Percentiles rank a stretch among this genome's conserved stretches.
phyloP scores from a whole-genome alignment of 2,888 invertebrate species.

The Beris morrisii region DNA sequence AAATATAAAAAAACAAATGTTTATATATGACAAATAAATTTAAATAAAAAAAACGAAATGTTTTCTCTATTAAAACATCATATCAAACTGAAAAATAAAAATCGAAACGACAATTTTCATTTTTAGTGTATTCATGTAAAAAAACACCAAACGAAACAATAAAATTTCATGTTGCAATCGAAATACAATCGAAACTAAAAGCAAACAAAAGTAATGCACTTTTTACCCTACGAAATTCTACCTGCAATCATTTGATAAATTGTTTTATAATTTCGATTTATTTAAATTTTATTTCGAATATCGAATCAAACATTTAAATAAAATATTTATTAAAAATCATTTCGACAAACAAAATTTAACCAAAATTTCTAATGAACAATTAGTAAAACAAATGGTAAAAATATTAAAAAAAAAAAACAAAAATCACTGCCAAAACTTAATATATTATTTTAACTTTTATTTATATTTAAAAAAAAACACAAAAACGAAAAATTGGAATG shows the following conservation, averaged over 20 bases:
- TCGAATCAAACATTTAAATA: too few species aligned
- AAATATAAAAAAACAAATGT: not conserved
- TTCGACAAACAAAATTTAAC: not conserved
- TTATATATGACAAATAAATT: slow-evolving; percentile 18
- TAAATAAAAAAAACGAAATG: slow-evolving; percentile 11
- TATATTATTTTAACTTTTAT: not conserved
- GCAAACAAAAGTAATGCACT: slow-evolving; percentile 2
- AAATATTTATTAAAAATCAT: slow-evolving; percentile 2
- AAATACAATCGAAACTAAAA: slow-evolving; percentile 10
- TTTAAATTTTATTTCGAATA: not conserved
- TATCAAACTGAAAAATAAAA: slow-evolving; percentile 19
- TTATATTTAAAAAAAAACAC: not conserved
- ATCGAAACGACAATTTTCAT: not conserved
- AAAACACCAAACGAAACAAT: not conserved
- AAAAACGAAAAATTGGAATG: not conserved
- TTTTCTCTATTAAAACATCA: slow-evolving; percentile 17
- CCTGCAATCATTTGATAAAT: not conserved
- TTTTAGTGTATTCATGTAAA: not conserved
- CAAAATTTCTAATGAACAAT: slow-evolving; percentile 19
- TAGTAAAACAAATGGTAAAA: slow-evolving; percentile 1
- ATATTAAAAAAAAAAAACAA: slow-evolving; percentile 29
- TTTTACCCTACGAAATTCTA: not conserved
- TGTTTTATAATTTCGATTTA: slow-evolving; percentile 1
- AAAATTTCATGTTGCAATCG: not conserved
- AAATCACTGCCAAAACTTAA: slow-evolving; percentile 38